Evolutionary conservation across 2,888 invertebrate species (phyloP), one percentile per base, ranked within the genome.

Genomic region (Chalcis sispes): DNA sequence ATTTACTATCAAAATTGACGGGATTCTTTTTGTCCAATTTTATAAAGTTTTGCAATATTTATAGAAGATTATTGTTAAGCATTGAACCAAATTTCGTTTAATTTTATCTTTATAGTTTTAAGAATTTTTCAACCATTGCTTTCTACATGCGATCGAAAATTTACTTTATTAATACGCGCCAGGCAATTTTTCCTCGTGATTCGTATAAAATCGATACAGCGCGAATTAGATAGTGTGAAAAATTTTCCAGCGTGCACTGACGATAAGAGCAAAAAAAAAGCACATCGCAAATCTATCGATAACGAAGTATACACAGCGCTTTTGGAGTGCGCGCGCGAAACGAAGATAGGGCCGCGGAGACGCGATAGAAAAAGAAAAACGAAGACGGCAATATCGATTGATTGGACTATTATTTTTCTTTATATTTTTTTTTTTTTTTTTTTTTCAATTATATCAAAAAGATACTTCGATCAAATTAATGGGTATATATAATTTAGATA

Each of bases 181-280:
- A 52, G 15, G 42, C 64, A 50, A 67, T 42, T n/a, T 67, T 74
- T 66, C 50, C 67, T 29, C 29, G 13, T n/a, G n/a, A 46, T 27
- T 36, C 40, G n/a, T 13, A 4, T 25, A 8, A 65, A 77, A 65
- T 69, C 50, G 46, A 59, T 69, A 62, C 52, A 61, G 46, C 46
- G 54, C 59, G 58, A 58, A 70, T 74, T 75, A 75, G 78, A 78
- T 78, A 78, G 75, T 69, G 64, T 56, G 78, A 72, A 78, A 78
- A 78, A 78, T 75, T 78, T 78, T 78, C 78, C 78, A 70, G 69
- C 61, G 69, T 52, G 18, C 61, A 56, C n/a, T 32, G 5, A 32
- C 42, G 77, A 78, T 75, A 78, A 78, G 62, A 32, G 73, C 56
- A n/a, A 3, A 56, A 42, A 20, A 75, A 59, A 69, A 75, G 48